Evolutionary conservation across 2,113 vertebrate genomes (phyloP).

Genomic region (Oncorhynchus keta): DNA sequence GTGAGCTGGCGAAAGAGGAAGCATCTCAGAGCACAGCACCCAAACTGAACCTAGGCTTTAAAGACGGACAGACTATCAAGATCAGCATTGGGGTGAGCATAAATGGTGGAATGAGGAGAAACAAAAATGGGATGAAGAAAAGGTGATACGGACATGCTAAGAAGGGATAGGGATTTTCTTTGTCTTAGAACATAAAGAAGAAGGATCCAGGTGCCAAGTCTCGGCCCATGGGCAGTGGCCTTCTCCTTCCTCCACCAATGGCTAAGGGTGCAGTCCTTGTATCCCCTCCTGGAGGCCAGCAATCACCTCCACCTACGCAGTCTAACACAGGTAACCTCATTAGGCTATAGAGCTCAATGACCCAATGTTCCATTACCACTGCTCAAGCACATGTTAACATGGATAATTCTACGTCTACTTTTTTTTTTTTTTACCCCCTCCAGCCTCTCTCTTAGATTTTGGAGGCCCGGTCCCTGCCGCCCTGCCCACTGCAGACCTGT

Average conservation of each 20-base stretch:
- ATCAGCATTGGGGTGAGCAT: slow-evolving; percentile 89
- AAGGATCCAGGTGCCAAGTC: slow-evolving; percentile 80
- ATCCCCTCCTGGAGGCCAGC: slow-evolving; percentile 49
- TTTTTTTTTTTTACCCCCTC: background rate
- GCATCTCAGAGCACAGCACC: slow-evolving; percentile 75
- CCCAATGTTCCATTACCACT: background rate
- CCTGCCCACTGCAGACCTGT: slow-evolving; percentile 75
- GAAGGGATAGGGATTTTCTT: background rate
- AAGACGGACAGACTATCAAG: slow-evolving; percentile 97
- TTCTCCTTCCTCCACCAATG: slow-evolving; percentile 87
- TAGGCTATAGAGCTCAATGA: background rate
- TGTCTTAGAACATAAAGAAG: slow-evolving; percentile 87
- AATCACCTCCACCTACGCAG: slow-evolving; percentile 40
- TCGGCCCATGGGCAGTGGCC: slow-evolving; percentile 55
- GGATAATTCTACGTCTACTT: background rate
- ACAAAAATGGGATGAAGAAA: no score
- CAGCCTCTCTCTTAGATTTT: slow-evolving; percentile 69
- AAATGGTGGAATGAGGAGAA: background rate
- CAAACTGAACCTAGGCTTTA: slow-evolving; percentile 92
- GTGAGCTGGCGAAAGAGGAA: slow-evolving; percentile 83
- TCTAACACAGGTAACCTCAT: slow-evolving; percentile 69
- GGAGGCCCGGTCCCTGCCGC: slow-evolving; percentile 37
- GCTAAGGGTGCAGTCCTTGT: slow-evolving; percentile 64
- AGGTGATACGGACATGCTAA: background rate
- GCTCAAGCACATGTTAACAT: background rate